These are phyloP conservation scores for Trachemys scripta DNA, from an alignment of 2,113 vertebrate species.

Conservation along the genomic window DNA sequence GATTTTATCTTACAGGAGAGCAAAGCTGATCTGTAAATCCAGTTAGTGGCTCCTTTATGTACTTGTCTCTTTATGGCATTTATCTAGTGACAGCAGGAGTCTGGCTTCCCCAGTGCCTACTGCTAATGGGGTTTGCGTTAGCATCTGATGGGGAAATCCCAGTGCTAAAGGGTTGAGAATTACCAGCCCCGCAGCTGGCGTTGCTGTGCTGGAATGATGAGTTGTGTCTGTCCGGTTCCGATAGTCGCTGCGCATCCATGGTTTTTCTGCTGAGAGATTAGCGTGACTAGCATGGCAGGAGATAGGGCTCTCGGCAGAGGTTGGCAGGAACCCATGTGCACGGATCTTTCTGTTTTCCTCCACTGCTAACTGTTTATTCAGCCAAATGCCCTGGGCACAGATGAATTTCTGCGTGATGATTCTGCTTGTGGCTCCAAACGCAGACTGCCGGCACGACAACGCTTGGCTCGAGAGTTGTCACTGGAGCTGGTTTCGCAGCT, in stretches of 20 bases:
- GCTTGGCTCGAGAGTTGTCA: not conserved
- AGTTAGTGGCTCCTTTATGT: constrained; percentile 55
- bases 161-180: constrained; percentile 19
- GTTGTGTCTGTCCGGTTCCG: not conserved
- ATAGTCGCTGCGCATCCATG: not conserved
- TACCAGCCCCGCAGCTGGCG: not conserved
- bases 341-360: not conserved
- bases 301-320: constrained; percentile 24
- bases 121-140: constrained; percentile 36
- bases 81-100: constrained; percentile 15
- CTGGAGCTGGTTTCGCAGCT: not conserved
- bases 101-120: constrained; percentile 13
- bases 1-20: not conserved
- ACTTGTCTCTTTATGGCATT: constrained; percentile 31
- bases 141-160: not conserved
- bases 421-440: not conserved
- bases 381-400: not conserved
- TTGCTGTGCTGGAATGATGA: not conserved
- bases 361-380: not conserved
- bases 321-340: not conserved
- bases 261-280: not conserved
- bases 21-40: not conserved
- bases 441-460: not conserved
- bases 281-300: constrained; percentile 1
- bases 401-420: not conserved